phyloP scores from a whole-genome alignment of 1,140 invertebrate species.

The Leptinotarsa texana region DNA sequence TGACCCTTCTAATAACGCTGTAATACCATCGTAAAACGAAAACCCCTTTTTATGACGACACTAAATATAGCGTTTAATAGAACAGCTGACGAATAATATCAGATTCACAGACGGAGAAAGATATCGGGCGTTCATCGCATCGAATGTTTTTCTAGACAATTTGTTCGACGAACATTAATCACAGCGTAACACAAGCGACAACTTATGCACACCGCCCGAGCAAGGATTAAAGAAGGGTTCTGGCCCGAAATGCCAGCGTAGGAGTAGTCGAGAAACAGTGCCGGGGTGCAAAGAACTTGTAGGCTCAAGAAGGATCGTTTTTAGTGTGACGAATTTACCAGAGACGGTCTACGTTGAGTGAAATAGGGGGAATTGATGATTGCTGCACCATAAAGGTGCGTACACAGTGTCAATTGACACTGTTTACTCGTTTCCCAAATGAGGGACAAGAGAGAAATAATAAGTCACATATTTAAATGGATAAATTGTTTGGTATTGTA shows the following conservation, averaged over 20 bases:
- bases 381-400: too few species aligned
- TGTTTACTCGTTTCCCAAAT: too few species aligned
- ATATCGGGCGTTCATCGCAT: constrained; percentile 25
- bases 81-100: constrained; percentile 34
- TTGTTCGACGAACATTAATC: constrained; percentile 56
- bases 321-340: too few species aligned
- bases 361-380: too few species aligned
- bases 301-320: too few species aligned
- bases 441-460: too few species aligned
- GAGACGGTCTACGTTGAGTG: too few species aligned
- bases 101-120: constrained; percentile 21
- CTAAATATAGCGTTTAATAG: constrained; percentile 16
- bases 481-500: too few species aligned
- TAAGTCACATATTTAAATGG: too few species aligned
- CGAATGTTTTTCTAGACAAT: constrained; percentile 57
- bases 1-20: not conserved
- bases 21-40: constrained; percentile 14
- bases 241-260: not conserved
- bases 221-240: constrained; percentile 36
- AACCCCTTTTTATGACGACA: constrained; percentile 17
- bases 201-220: constrained; percentile 45
- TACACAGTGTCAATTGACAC: too few species aligned
- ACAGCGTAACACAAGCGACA: constrained; percentile 43
- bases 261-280: not conserved
- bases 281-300: not conserved